Conservation (phyloP, 2,113 vertebrate genomes). For the Acrocephalus arundinaceus region DNA sequence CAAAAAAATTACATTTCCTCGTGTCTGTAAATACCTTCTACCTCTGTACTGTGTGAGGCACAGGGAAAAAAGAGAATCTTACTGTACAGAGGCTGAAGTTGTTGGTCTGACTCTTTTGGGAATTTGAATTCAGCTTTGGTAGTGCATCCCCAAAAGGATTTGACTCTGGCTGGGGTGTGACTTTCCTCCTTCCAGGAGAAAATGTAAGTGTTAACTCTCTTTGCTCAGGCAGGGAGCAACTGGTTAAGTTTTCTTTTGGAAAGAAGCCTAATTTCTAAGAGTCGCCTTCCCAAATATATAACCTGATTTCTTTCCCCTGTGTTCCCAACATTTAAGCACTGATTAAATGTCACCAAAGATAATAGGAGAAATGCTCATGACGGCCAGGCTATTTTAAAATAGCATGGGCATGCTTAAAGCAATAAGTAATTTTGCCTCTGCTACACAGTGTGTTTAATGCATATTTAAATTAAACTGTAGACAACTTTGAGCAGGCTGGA, state of each 20-base stretch:
- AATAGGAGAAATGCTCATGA: constrained; percentile 66
- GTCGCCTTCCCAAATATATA: constrained; percentile 49
- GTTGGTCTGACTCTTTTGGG: neutral
- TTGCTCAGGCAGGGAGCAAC: constrained; percentile 36
- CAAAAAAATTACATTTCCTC: constrained; percentile 8
- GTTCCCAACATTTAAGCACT: constrained; percentile 56
- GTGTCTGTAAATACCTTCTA: constrained; percentile 59
- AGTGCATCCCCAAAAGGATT: neutral
- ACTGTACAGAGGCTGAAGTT: neutral
- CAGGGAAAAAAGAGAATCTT: neutral
- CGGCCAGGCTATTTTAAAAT: constrained; percentile 64
- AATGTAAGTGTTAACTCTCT: neutral
- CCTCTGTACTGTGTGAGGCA: neutral
- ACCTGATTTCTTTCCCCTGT: constrained; percentile 58
- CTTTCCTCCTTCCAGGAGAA: neutral
- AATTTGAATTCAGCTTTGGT: neutral
- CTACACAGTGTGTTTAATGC: constrained; percentile 46
- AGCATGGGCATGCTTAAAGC: constrained; percentile 67
- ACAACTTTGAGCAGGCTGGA: constrained; percentile 42
- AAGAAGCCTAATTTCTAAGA: constrained; percentile 54
- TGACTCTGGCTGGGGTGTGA: neutral
- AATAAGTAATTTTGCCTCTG: constrained; percentile 64
- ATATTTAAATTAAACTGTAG: constrained; percentile 60
- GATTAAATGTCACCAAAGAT: constrained; percentile 69
- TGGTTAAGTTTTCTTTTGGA: constrained; percentile 41